Conservation (phyloP, 2,113 vertebrate species). For the Chionomys nivalis region DNA sequence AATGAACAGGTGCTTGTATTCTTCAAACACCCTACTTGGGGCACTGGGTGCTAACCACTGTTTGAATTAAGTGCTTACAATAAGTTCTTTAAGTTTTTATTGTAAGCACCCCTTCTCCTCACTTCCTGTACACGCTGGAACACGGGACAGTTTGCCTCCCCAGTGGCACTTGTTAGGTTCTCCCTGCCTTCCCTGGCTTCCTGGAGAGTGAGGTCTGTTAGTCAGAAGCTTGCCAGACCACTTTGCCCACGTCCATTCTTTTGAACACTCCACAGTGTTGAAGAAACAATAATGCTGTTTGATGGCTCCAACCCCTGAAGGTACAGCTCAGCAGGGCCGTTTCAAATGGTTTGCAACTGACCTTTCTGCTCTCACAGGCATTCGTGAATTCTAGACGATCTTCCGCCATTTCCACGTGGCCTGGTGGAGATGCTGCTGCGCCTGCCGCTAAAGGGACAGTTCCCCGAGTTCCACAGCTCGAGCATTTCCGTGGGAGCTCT, state of each 20-base stretch:
- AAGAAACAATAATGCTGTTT: not conserved
- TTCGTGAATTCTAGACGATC: not conserved
- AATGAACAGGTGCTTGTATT: not conserved
- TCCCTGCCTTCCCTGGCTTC: not conserved
- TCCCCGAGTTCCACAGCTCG: not conserved
- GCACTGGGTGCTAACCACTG: not conserved
- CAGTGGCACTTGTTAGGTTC: not conserved
- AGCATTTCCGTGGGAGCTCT: not conserved
- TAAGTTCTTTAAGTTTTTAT: not conserved
- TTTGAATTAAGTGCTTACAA: not conserved
- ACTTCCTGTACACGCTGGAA: not conserved
- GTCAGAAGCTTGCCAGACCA: not conserved
- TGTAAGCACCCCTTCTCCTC: not conserved
- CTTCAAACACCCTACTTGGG: not conserved
- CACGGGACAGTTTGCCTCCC: not conserved
- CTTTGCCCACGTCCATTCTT: not conserved
- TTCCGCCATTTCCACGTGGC: not conserved
- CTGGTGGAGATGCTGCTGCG: not conserved
- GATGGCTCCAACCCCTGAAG: not conserved
- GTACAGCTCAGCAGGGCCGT: not conserved
- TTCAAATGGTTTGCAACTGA: not conserved
- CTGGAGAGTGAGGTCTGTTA: not conserved
- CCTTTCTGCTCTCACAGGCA: not conserved
- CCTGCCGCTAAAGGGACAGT: not conserved
- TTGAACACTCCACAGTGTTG: not conserved